phyloP scores from a whole-genome alignment of 2,113 vertebrate species.

The Sciurus niger region DNA sequence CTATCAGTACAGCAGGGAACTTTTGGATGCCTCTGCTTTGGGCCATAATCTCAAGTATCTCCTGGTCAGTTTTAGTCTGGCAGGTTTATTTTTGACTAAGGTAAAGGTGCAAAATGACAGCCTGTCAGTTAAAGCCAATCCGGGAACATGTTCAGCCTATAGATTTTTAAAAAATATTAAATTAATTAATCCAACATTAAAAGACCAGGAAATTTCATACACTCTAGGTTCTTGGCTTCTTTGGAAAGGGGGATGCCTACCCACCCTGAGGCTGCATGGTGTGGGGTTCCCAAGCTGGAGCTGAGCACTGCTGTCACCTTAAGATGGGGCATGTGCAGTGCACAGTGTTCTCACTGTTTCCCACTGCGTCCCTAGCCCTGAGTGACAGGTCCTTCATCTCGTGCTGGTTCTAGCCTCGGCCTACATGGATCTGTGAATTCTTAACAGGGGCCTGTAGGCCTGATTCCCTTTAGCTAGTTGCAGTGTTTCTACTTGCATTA shows the following conservation, averaged over 20 bases:
- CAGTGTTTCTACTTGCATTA: background rate
- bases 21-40: background rate
- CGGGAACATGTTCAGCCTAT: slow-evolving; percentile 1
- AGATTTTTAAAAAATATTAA: background rate
- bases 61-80: background rate
- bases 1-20: background rate
- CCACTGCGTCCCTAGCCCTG: background rate
- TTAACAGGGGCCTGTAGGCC: background rate
- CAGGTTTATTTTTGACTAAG: background rate
- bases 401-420: background rate
- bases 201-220: slow-evolving; percentile 12
- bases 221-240: background rate
- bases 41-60: background rate
- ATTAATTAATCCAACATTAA: background rate
- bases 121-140: background rate
- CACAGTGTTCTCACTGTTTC: background rate
- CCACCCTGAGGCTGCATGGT: background rate
- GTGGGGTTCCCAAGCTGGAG: background rate
- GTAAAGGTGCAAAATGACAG: background rate
- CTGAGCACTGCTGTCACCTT: background rate
- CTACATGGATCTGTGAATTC: background rate
- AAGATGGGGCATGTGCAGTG: too few relatives aligned
- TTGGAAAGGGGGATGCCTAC: background rate
- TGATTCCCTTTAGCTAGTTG: background rate
- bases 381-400: background rate